Conservation (phyloP, 2,113 vertebrate genomes). For the Hippocampus comes region DNA sequence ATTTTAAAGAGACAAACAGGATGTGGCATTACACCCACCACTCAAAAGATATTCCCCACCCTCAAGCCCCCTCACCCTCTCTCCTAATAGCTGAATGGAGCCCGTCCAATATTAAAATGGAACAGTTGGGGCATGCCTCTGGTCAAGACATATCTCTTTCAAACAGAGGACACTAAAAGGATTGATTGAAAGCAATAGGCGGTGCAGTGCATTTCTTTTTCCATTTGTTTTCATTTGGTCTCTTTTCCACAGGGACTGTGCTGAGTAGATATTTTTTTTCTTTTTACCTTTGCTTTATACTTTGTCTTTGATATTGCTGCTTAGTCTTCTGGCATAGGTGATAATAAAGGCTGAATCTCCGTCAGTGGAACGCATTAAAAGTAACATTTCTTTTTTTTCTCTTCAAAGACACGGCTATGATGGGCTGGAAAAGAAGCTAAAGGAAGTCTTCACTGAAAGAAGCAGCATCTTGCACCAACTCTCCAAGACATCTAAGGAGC, state of each 20-base stretch:
- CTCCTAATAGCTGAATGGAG: slow-evolving; percentile 36
- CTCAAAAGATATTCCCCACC: neutral
- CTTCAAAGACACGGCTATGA: slow-evolving; percentile 87
- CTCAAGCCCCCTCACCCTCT: neutral
- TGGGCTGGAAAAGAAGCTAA: slow-evolving; percentile 88
- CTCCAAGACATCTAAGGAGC: slow-evolving; percentile 89
- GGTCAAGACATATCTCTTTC: slow-evolving; percentile 43
- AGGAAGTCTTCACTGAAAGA: slow-evolving; percentile 90
- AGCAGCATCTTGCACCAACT: slow-evolving; percentile 87
- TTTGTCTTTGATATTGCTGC: slow-evolving; percentile 19
- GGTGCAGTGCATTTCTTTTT: neutral
- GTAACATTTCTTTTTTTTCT: slow-evolving; percentile 39
- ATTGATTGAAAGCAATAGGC: slow-evolving; percentile 38
- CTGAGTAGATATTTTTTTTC: slow-evolving; percentile 38
- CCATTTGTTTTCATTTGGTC: slow-evolving; percentile 15
- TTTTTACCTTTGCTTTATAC: slow-evolving; percentile 17
- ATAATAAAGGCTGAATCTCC: slow-evolving; percentile 41
- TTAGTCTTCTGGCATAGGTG: slow-evolving; percentile 18
- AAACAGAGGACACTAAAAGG: slow-evolving; percentile 32
- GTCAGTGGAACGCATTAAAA: slow-evolving; percentile 32
- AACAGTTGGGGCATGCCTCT: slow-evolving; percentile 29
- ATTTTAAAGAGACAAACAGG: slow-evolving; percentile 28
- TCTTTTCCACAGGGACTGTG: slow-evolving; percentile 10
- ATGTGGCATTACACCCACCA: slow-evolving; percentile 40
- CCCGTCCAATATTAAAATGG: slow-evolving; percentile 45